Evolutionary conservation across 1,140 invertebrate genomes (phyloP).

Genomic region (Drosophila nigrodunni): DNA sequence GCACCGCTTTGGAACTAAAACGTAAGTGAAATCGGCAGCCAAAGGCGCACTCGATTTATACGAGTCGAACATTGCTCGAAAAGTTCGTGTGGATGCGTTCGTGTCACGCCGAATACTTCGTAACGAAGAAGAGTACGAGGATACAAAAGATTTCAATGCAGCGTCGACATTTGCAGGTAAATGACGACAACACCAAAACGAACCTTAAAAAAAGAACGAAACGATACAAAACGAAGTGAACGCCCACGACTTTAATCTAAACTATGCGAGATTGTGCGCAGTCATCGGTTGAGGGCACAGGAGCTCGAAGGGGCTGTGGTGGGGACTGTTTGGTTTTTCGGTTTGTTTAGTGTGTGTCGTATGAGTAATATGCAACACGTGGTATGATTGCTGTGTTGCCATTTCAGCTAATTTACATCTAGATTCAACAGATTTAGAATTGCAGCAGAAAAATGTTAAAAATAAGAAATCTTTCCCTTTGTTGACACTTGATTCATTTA

Average conservation of each 20-base stretch:
- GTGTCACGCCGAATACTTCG: constrained; percentile 32
- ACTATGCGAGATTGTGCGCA: constrained; percentile 66
- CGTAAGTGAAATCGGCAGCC: constrained; percentile 73
- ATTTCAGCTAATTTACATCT: too few relatives aligned
- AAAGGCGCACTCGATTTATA: constrained; percentile 71
- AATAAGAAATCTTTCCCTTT: too few relatives aligned
- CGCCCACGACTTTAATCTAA: constrained; percentile 55
- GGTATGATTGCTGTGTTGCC: constrained; percentile 25
- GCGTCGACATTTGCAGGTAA: constrained; percentile 16
- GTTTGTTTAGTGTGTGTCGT: constrained; percentile 22
- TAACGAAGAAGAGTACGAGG: constrained; percentile 48
- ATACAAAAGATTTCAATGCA: constrained; percentile 79
- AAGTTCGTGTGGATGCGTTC: constrained; percentile 22
- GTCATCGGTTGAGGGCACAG: constrained; percentile 57
- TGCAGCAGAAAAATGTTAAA: too few relatives aligned
- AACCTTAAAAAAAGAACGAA: not conserved
- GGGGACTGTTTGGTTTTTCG: constrained; percentile 1
- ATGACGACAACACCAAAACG: not conserved
- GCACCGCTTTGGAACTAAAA: constrained; percentile 74
- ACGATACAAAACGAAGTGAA: constrained; percentile 38
- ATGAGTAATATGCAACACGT: constrained; percentile 74
- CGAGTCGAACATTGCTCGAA: constrained; percentile 20
- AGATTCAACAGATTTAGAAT: too few relatives aligned
- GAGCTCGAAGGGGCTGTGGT: constrained; percentile 2
- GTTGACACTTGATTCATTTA: too few relatives aligned